phyloP scores from a whole-genome alignment of 2,888 invertebrate species.

The Ypsolopha scabrella region DNA sequence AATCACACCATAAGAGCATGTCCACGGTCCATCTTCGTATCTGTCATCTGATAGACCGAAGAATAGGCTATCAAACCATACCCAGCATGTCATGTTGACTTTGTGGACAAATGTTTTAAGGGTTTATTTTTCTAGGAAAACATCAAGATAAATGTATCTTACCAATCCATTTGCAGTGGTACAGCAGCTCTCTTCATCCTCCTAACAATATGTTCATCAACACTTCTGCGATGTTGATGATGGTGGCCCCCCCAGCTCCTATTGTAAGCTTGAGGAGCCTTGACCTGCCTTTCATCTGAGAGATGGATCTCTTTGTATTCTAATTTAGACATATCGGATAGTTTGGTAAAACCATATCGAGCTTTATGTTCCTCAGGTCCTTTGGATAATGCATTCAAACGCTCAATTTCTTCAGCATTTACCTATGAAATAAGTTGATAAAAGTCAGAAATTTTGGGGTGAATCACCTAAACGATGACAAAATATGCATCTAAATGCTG shows the following conservation, averaged over 20 bases:
- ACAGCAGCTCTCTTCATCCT: slow-evolving; percentile 40
- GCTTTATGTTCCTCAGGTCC: slow-evolving; percentile 52
- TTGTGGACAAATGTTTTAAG: too few species aligned
- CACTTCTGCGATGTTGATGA: slow-evolving; percentile 8
- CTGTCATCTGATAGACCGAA: too few species aligned
- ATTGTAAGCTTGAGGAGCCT: slow-evolving; percentile 26
- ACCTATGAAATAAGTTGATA: slow-evolving; percentile 39
- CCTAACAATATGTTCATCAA: slow-evolving; percentile 17
- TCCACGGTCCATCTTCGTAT: too few species aligned
- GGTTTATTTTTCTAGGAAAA: too few species aligned
- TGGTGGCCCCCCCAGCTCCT: slow-evolving; percentile 24
- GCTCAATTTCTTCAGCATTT: slow-evolving; percentile 56
- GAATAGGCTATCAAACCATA: too few species aligned
- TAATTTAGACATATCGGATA: slow-evolving; percentile 72
- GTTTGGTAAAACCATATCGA: slow-evolving; percentile 70
- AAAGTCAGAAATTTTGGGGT: background rate
- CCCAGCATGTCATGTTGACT: too few species aligned
- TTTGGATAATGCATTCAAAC: slow-evolving; percentile 47
- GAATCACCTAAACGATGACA: background rate
- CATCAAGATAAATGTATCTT: slow-evolving; percentile 16
- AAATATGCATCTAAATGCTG: too few species aligned
- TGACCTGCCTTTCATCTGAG: slow-evolving; percentile 40
- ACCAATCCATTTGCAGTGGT: slow-evolving; percentile 70
- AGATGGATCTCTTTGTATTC: slow-evolving; percentile 68
- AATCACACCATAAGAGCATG: too few species aligned